Base-by-base conservation (phyloP, 2,797 vertebrate species). In the Lates japonicus region DNA sequence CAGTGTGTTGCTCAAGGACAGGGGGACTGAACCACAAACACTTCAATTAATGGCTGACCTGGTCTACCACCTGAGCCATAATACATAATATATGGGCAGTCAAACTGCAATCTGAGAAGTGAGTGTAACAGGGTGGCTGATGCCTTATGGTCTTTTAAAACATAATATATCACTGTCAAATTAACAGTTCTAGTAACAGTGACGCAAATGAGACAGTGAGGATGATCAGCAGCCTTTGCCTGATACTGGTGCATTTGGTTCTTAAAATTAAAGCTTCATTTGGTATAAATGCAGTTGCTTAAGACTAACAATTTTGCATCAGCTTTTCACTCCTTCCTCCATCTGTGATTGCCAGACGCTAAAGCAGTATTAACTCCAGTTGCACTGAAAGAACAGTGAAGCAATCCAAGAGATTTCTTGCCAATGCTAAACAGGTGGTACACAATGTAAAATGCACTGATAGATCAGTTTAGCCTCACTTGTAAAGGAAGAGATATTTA, bases 261-360 rank as follows among this genome's bases (percentile, higher is more conserved):
- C n/a, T 13, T 71, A 7, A 64, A 73, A 62, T 22, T 5, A 22
- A 29, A 5, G 61, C 48, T 31, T 57, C 51, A 22, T 57, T 64
- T 25, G 8, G 58, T 19, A 63, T 14, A 31, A 69, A 79, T 46
- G 31, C 57, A 64, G 29, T 12, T 57, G 31, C 37, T 54, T 31
- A 8, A 49, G 51, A 52, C 72, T 33, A 25, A 74, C 64, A 12
- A 37, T 54, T 80, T 60, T 61, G 51, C 41, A 61, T 22, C 19
- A 19, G 74, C 51, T 37, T 76, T 67, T 69, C 78, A 81, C 37
- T 69, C 7, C 39, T 49, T 62, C 72, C 42, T 10, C 69, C 29
- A 14, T 54, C 65, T 76, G 72, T 54, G 77, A 61, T 20, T 81
- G 69, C 70, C 75, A 80, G 65, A 83, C 60, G 61, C 70, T 86